Conservation (phyloP, 2,797 vertebrate species). For the Lophotriccus pileatus region DNA sequence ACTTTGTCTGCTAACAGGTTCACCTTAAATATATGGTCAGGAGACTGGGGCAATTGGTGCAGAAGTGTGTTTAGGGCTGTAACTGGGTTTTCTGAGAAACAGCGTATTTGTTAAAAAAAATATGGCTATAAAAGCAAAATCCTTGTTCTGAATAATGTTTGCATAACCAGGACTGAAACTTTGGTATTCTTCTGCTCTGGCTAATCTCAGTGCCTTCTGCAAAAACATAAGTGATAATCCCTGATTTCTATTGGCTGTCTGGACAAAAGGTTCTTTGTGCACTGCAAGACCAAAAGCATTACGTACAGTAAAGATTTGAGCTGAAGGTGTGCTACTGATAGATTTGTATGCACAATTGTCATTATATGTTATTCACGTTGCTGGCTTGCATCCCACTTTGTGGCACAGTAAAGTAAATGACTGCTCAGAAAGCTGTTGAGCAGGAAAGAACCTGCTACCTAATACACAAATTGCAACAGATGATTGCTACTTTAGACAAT, state of each 20-base stretch:
- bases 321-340: constrained; percentile 53
- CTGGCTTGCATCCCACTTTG: constrained; percentile 10
- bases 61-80: background rate
- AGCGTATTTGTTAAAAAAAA: background rate
- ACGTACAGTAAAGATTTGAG: constrained; percentile 56
- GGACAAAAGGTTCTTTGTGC: constrained; percentile 52
- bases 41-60: background rate
- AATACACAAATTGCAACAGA: background rate
- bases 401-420: background rate
- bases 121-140: background rate
- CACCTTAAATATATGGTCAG: background rate
- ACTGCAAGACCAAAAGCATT: background rate
- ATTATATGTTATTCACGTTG: background rate
- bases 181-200: background rate
- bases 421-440: background rate
- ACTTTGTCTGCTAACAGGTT: background rate
- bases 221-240: background rate
- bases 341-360: background rate
- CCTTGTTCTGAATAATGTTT: constrained; percentile 15
- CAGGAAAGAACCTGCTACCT: background rate
- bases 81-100: background rate
- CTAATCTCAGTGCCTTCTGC: constrained; percentile 14
- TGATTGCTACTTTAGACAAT: background rate
- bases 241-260: background rate
- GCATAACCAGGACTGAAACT: background rate